Conservation (phyloP, 2,888 invertebrate genomes). For the Pyralis farinalis region DNA sequence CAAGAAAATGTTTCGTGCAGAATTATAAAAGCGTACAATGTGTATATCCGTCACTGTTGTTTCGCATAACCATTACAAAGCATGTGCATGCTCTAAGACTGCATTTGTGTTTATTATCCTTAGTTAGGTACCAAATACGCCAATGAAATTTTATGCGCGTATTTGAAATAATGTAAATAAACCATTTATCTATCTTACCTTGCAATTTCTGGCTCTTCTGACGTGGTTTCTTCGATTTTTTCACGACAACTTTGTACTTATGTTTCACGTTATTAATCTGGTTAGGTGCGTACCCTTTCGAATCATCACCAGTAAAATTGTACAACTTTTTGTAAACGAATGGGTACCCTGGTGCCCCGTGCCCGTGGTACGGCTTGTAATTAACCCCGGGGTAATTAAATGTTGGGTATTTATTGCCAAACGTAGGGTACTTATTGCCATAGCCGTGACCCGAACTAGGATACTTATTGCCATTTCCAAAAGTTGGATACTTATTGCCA, state of each 20-base stretch:
- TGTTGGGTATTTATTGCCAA: background rate
- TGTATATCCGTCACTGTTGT: too few species aligned
- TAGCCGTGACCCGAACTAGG: conserved; percentile 4
- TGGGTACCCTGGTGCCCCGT: background rate
- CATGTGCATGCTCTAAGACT: too few species aligned
- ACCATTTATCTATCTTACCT: too few species aligned
- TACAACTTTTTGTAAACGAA: conserved; percentile 40
- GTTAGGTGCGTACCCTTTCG: conserved; percentile 43
- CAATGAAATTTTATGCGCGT: too few species aligned
- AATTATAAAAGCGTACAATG: too few species aligned
- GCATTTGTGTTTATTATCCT: too few species aligned
- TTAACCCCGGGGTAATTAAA: background rate
- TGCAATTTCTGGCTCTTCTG: conserved; percentile 39
- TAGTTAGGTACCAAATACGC: too few species aligned
- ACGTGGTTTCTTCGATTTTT: conserved; percentile 41
- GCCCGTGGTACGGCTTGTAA: conserved; percentile 1
- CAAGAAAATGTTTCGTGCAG: too few species aligned
- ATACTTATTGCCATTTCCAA: conserved; percentile 26
- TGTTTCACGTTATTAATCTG: conserved; percentile 52
- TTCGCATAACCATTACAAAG: too few species aligned
- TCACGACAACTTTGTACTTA: conserved; percentile 56
- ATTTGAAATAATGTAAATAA: too few species aligned
- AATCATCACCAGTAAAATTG: conserved; percentile 29
- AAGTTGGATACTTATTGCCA: conserved; percentile 1
- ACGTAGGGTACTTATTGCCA: background rate